Evolutionary conservation across 2,888 invertebrate genomes (phyloP).

Genomic region (Omphaloscelis lunosa): DNA sequence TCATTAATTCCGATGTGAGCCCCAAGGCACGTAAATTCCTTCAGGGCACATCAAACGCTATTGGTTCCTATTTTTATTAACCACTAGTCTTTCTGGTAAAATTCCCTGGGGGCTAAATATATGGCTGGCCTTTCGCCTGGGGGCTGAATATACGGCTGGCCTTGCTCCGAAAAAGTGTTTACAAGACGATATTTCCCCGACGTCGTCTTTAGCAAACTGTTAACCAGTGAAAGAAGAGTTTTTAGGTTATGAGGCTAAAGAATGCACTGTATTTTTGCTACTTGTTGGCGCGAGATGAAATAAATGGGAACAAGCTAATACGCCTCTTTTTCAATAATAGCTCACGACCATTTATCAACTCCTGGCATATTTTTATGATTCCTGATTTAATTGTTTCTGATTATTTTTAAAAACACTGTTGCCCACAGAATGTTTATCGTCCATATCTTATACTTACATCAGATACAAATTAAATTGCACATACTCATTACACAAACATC

Average conservation of each 20-base stretch:
- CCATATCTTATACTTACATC: not conserved
- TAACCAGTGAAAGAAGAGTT: not conserved
- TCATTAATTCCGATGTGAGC: slow-evolving; percentile 47
- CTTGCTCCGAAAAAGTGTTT: slow-evolving; percentile 39
- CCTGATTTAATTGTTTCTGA: not conserved
- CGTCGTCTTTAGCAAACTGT: slow-evolving; percentile 42
- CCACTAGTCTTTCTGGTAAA: slow-evolving; percentile 39
- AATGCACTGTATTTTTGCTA: not conserved
- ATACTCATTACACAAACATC: not conserved
- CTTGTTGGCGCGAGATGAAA: not conserved
- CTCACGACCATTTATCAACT: not conserved
- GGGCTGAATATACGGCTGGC: slow-evolving; percentile 26
- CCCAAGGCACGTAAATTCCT: slow-evolving; percentile 24
- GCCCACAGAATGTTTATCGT: not conserved
- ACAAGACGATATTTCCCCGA: slow-evolving; percentile 35
- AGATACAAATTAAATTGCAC: not conserved
- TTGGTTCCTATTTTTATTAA: slow-evolving; percentile 53
- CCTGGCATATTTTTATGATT: not conserved
- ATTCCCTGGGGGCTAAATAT: slow-evolving; percentile 30
- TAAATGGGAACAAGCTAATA: not conserved
- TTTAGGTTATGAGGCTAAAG: slow-evolving; percentile 7
- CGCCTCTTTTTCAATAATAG: not conserved
- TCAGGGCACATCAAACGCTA: slow-evolving; percentile 41
- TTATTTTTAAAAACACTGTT: not conserved
- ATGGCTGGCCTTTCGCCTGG: slow-evolving; percentile 28